A percentile compares a stretch with the other conserved stretches of the same genome.
Evolutionary conservation across 1,140 invertebrate species (phyloP).

Genomic region (Bathynomus jamesi): DNA sequence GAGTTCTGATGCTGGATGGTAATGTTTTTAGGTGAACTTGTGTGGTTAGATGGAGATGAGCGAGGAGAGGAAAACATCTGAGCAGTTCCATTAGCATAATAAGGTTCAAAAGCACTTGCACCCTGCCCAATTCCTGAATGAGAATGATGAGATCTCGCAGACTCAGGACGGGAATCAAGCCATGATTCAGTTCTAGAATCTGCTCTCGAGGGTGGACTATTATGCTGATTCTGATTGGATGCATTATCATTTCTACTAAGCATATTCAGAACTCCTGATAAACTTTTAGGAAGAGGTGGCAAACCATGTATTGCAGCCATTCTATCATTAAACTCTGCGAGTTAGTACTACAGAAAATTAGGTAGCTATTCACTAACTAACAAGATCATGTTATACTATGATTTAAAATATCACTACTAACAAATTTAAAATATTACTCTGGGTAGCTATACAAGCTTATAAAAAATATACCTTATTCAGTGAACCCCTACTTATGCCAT

Average conservation of each 20-base stretch:
- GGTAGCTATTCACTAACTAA: too few relatives aligned
- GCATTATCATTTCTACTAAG: slow-evolving; percentile 9
- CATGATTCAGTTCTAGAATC: slow-evolving; percentile 31
- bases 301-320: slow-evolving; percentile 27
- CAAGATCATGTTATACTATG: too few relatives aligned
- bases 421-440: too few relatives aligned
- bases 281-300: slow-evolving; percentile 31
- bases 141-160: slow-evolving; percentile 25
- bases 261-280: slow-evolving; percentile 28
- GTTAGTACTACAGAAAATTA: too few relatives aligned
- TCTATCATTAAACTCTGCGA: too few relatives aligned
- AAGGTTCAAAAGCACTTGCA: slow-evolving; percentile 35
- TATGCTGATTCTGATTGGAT: slow-evolving; percentile 19
- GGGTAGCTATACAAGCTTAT: too few relatives aligned
- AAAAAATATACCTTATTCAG: too few relatives aligned
- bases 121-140: slow-evolving; percentile 24
- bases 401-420: too few relatives aligned
- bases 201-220: slow-evolving; percentile 31
- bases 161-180: slow-evolving; percentile 25
- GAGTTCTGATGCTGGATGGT: slow-evolving; percentile 9
- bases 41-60: slow-evolving; percentile 27
- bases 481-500: too few relatives aligned
- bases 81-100: slow-evolving; percentile 24
- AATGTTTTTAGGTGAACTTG: slow-evolving; percentile 20
- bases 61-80: slow-evolving; percentile 6